Evolutionary conservation across 2,797 vertebrate species (phyloP).

Genomic region (Arctocebus calabarensis): DNA sequence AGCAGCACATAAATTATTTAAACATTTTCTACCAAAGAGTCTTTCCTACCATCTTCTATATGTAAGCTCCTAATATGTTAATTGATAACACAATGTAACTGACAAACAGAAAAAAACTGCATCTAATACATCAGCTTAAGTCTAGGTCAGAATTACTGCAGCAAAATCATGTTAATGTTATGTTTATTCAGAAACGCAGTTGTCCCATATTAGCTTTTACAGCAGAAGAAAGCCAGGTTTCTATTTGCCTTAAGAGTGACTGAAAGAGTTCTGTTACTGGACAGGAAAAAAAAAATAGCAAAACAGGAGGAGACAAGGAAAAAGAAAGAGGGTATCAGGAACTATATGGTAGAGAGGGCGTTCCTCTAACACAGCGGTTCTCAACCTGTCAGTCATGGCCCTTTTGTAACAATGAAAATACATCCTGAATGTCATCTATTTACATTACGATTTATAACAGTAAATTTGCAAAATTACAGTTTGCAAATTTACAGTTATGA

Average conservation of each 20-base stretch:
- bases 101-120: not conserved
- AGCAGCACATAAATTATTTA: not conserved
- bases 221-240: not conserved
- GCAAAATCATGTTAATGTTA: not conserved
- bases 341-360: not conserved
- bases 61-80: not conserved
- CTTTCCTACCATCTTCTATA: not conserved
- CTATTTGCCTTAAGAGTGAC: not conserved
- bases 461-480: no score
- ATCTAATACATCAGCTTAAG: not conserved
- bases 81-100: not conserved
- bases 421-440: no score
- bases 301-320: not conserved
- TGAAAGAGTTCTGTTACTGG: not conserved
- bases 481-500: no score
- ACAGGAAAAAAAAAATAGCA: not conserved
- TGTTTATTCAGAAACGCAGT: not conserved
- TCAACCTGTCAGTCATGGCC: no score
- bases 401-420: no score
- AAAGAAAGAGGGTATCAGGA: not conserved
- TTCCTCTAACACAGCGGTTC: not conserved
- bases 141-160: not conserved
- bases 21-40: constrained; percentile 1
- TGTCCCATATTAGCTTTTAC: not conserved
- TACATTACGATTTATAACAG: no score